Evolutionary conservation across 2,797 vertebrate species (phyloP), one percentile per base, ranked within the genome.

Genomic region (Myotis vivesi): DNA sequence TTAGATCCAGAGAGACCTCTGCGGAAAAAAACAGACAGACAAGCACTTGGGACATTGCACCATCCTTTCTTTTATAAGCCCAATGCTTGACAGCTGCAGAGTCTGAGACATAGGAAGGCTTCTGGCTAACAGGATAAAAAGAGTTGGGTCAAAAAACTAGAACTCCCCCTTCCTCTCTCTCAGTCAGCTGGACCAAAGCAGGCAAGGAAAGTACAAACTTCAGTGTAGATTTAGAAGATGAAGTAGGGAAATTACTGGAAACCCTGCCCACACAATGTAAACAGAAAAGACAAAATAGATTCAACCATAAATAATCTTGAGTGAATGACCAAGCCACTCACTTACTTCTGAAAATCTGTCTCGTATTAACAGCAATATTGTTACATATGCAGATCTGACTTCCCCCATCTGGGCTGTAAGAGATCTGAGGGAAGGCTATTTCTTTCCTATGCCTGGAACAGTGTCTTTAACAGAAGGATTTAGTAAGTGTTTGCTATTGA

Each of bases 31-130:
- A 12, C 8, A 57, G 11, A 49, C 44, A 77, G 30, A 68, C 19
- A 20, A 46, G 53, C 13, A 83, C 11, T 7, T 84, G 68, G 49
- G 49, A 76, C 51, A 20, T 0, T n/a, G 22, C 1, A 12, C 41
- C 36, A 41, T 62, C 28, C 81, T 77, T 80, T 94, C 41, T 89
- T 79, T 89, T 41, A 72, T 68, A 90, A 93, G 64, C 38, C 51
- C 64, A 71, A 13, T 30, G 23, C 16, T 84, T 75, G n/a, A 85
- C 46, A 83, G 20, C 6, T 4, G 12, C 13, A 30, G 38, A 80
- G 9, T 76, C 33, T 88, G 28, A 86, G 64, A 83, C 8, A 49
- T 10, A 59, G 20, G 44, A 80, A 94, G 49, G 36, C 66, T 91
- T 72, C 17, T 23, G 22, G 53, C 6, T 33, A 95, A 92, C 1